Evolutionary conservation across 2,113 vertebrate genomes (phyloP).

Genomic region (Pogona vitticeps): DNA sequence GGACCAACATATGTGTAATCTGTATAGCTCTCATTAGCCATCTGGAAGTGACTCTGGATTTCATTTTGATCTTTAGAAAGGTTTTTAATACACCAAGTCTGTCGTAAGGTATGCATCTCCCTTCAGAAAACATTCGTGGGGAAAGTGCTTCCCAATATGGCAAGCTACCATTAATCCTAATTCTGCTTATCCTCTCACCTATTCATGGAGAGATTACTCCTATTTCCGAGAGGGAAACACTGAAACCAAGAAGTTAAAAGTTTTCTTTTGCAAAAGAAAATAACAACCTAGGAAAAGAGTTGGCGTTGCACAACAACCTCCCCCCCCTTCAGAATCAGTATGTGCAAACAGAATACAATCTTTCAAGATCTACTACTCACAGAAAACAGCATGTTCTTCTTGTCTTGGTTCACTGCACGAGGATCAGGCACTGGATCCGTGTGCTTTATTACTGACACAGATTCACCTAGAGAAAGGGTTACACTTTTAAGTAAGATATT

Average conservation of each 20-base stretch:
- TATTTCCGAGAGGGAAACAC: no score
- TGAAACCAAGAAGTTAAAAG: no score
- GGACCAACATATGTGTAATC: no score
- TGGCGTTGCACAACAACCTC: neutral
- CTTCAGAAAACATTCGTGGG: neutral
- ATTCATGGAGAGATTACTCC: no score
- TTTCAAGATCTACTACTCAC: constrained; percentile 79
- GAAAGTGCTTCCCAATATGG: neutral
- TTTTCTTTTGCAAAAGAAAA: no score
- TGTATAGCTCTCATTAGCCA: no score
- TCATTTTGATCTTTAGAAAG: neutral
- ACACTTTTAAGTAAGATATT: neutral
- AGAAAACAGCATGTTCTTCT: constrained; percentile 99
- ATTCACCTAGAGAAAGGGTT: constrained; percentile 83
- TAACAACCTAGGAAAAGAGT: neutral
- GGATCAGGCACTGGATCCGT: constrained; percentile 98
- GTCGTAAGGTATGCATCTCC: neutral
- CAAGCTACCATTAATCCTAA: no score
- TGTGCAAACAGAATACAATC: neutral
- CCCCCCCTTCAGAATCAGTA: neutral
- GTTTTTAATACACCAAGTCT: neutral
- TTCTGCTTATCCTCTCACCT: no score
- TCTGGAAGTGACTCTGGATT: neutral
- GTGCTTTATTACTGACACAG: constrained; percentile 97
- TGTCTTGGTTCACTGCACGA: constrained; percentile 98